These are phyloP conservation scores for Rhinolophus sinicus DNA, from an alignment of 2,113 vertebrate genomes.

Conservation along the genomic window DNA sequence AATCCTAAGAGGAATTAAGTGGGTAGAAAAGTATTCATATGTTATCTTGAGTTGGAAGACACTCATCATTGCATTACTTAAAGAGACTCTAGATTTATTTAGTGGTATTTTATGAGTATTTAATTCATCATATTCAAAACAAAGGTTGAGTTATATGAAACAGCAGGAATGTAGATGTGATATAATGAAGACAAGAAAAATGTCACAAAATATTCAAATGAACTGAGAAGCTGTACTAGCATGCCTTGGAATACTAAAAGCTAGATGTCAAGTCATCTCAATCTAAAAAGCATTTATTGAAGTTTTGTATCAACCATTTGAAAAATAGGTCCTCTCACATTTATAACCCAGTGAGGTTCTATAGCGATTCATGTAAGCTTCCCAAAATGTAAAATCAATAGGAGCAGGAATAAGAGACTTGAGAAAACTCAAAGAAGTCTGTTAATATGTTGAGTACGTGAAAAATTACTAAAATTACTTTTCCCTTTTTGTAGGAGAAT, in stretches of 20 bases:
- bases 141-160: not conserved
- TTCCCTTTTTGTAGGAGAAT: not conserved
- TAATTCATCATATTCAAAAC: conserved; percentile 41
- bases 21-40: not conserved
- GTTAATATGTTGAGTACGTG: not conserved
- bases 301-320: not conserved
- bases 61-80: not conserved
- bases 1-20: not conserved
- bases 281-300: not conserved
- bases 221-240: not conserved
- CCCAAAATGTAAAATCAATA: not conserved
- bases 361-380: not conserved
- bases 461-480: not conserved
- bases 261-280: not conserved
- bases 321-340: not conserved
- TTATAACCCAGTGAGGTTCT: not conserved
- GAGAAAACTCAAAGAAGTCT: not conserved
- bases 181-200: not conserved
- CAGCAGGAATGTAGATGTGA: not conserved
- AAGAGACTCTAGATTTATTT: not conserved
- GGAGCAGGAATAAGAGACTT: not conserved
- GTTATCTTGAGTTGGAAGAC: not conserved
- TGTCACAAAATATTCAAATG: not conserved
- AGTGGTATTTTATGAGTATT: conserved; percentile 22
- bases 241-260: not conserved